phyloP scores from a whole-genome alignment of 1,140 invertebrate genomes.

The Radopholus similis region DNA sequence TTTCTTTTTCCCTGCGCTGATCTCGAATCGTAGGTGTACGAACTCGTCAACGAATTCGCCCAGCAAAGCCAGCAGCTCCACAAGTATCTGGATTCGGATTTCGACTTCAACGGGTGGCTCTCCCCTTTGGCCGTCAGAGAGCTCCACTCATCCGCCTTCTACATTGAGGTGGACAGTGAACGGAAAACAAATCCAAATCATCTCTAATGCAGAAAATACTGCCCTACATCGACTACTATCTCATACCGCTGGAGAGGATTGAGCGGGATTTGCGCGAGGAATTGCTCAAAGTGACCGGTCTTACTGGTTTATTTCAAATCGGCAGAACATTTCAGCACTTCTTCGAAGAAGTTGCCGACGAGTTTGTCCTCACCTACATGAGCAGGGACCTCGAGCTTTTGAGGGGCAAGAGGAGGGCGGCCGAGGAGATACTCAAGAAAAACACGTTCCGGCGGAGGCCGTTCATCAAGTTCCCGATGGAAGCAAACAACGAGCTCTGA shows the following conservation, averaged over 20 bases:
- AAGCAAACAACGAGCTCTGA: slow-evolving; percentile 13
- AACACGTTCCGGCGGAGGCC: slow-evolving; percentile 17
- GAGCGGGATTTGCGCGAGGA: slow-evolving; percentile 41
- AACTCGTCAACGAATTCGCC: slow-evolving; percentile 43
- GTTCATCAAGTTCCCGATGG: slow-evolving; percentile 20
- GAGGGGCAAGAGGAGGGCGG: slow-evolving; percentile 8
- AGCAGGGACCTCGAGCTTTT: slow-evolving; percentile 4
- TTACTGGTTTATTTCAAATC: not conserved
- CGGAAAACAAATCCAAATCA: not conserved
- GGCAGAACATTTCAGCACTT: slow-evolving; percentile 28
- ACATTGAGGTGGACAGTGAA: slow-evolving; percentile 39
- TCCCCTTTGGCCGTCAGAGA: slow-evolving; percentile 40
- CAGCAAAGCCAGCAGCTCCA: slow-evolving; percentile 13
- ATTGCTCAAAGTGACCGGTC: slow-evolving; percentile 30
- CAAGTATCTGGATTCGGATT: slow-evolving; percentile 44
- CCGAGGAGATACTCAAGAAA: slow-evolving; percentile 16
- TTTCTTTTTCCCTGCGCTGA: slow-evolving; percentile 1
- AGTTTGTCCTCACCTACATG: slow-evolving; percentile 36
- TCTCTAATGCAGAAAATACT: slow-evolving; percentile 45
- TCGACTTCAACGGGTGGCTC: slow-evolving; percentile 54
- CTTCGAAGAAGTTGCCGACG: slow-evolving; percentile 27
- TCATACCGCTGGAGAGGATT: slow-evolving; percentile 37
- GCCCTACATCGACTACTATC: slow-evolving; percentile 41
- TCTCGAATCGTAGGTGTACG: slow-evolving; percentile 41
- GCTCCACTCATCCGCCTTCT: slow-evolving; percentile 45